Percentiles rank a stretch among this genome's conserved stretches.
phyloP scores from a whole-genome alignment of 2,113 vertebrate genomes.

The Takifugu bimaculatus region DNA sequence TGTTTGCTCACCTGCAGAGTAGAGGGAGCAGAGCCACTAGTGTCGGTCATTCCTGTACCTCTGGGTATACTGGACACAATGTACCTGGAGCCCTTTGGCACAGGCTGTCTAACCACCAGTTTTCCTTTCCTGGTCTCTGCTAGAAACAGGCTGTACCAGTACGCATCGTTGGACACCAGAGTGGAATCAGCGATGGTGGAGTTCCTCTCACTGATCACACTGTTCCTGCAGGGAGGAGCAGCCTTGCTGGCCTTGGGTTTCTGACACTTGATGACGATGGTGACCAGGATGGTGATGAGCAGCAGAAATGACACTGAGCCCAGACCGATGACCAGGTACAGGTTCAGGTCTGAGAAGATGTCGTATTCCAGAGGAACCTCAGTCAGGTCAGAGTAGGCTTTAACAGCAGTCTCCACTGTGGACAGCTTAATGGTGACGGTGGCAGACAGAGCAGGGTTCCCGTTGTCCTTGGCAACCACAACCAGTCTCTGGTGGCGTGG shows the following conservation, averaged over 20 bases:
- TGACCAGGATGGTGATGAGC: too few species aligned
- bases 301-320: too few species aligned
- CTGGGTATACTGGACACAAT: constrained; percentile 68
- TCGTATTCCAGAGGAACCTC: too few species aligned
- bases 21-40: constrained; percentile 44
- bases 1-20: constrained; percentile 72
- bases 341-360: too few species aligned
- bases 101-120: constrained; percentile 67
- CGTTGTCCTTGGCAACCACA: too few species aligned
- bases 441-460: too few species aligned
- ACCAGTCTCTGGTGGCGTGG: too few species aligned
- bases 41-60: constrained; percentile 60
- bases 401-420: too few species aligned
- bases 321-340: too few species aligned
- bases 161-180: constrained; percentile 70
- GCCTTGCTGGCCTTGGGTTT: constrained; percentile 17
- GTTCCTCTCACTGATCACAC: constrained; percentile 68
- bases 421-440: too few species aligned
- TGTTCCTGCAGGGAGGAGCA: constrained; percentile 63
- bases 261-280: too few species aligned
- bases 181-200: constrained; percentile 68
- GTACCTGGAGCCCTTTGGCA: constrained; percentile 67
- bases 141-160: constrained; percentile 70
- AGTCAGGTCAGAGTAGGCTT: too few species aligned
- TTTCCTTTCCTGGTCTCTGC: constrained; percentile 71